Evolutionary conservation across 2,797 vertebrate genomes (phyloP), one percentile per base, ranked within the genome.

Genomic region (Argentina silus): DNA sequence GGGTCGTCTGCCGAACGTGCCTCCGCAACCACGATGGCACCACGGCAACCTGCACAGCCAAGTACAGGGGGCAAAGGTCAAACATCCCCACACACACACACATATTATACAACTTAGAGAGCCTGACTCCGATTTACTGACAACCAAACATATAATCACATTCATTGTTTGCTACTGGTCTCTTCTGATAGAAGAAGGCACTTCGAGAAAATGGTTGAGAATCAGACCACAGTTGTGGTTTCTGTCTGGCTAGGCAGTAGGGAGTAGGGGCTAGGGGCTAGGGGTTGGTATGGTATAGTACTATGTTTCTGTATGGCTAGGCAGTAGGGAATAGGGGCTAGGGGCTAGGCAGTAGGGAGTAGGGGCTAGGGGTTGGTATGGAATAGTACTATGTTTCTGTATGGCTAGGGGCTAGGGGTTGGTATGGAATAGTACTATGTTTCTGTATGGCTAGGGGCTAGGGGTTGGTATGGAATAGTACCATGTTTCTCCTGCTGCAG

Each of bases 21-120:
- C 81, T 95, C 95, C 0, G 94, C 94, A 44, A 92, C 91, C 56
- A 95, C 91, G 5, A 92, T 89, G 61, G 92, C 92, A n/a, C 91
- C 93, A n/a, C 90, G 90, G 69, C 93, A 95, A 62, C 95, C 95
- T 95, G 53, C 63, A 57, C 5, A 59, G 12, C 43, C 43, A 55
- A 7, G 44, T 51, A n/a, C 19, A 73, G 7, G 74, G 8, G 42
- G 27, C 27, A 74, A 45, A 67, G 55, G 21, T 45, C 65, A 64
- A 11, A 36, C 27, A 36, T 1, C 27, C 2, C 27, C 1, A 36
- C 27, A 36, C 27, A 36, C 27, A 36, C 27, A 36, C 27, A 36
- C 27, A 36, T 4, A 36, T 36, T 4, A 36, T 36, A 36, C 27
- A 36, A 36, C 27, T 36, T 36, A 36, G 27, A 36, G 27, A 36